phyloP scores from a whole-genome alignment of 2,888 invertebrate species.

The Nemurella pictetii region DNA sequence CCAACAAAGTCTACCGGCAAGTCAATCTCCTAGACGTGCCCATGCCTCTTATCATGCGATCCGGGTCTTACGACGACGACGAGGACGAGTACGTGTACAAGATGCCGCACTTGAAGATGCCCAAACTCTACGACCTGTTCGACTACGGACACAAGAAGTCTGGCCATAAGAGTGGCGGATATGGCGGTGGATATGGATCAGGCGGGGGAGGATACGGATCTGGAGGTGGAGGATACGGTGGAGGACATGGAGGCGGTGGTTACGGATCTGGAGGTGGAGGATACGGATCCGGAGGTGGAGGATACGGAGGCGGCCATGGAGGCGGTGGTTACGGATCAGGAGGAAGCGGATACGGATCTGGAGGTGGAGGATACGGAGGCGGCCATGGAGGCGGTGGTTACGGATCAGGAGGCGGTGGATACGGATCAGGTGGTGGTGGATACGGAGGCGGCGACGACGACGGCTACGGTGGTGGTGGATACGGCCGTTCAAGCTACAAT shows the following conservation, averaged over 20 bases:
- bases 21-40: not conserved
- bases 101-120: not conserved
- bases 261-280: conserved; percentile 44
- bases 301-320: conserved; percentile 33
- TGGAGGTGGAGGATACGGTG: conserved; percentile 39
- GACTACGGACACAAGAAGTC: not conserved
- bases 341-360: conserved; percentile 24
- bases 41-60: not conserved
- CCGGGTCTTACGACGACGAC: not conserved
- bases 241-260: conserved; percentile 38
- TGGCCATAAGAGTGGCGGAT: not conserved
- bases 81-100: not conserved
- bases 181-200: not conserved
- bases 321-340: conserved; percentile 26
- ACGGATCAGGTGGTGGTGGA: conserved; percentile 53
- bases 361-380: not conserved
- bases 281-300: conserved; percentile 34
- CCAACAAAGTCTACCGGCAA: not conserved
- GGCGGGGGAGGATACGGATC: conserved; percentile 40
- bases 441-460: conserved; percentile 52
- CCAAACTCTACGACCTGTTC: not conserved
- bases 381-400: conserved; percentile 18
- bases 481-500: conserved; percentile 11
- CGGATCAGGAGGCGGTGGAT: conserved; percentile 37
- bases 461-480: conserved; percentile 36